Evolutionary conservation across 1,140 invertebrate genomes (phyloP).

Genomic region (Panagrolaimus sp.): DNA sequence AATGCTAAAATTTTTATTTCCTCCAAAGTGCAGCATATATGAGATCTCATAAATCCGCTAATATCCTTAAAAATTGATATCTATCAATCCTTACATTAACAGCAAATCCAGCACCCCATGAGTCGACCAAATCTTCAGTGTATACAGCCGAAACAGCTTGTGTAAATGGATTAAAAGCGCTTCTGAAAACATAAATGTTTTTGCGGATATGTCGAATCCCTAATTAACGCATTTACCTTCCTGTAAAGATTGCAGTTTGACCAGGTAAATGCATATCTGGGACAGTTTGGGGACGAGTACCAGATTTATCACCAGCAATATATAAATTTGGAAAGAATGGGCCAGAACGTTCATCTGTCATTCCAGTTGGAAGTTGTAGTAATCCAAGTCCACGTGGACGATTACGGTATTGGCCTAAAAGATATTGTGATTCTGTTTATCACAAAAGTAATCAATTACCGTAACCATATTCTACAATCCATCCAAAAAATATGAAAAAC

Average conservation of each 20-base stretch:
- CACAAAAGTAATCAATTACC: too few species aligned
- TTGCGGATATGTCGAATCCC: neutral
- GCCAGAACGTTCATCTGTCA: conserved; percentile 36
- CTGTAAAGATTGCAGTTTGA: conserved; percentile 31
- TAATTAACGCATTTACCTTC: conserved; percentile 17
- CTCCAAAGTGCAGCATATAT: too few species aligned
- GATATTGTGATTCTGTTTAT: too few species aligned
- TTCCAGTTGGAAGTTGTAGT: conserved; percentile 35
- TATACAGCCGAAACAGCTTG: conserved; percentile 38
- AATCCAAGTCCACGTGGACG: conserved; percentile 36
- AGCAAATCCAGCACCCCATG: conserved; percentile 38
- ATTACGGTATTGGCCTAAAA: conserved; percentile 14
- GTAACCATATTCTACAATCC: too few species aligned
- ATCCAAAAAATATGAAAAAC: too few species aligned
- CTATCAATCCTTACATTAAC: conserved; percentile 27
- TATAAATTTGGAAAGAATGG: conserved; percentile 36
- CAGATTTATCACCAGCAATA: conserved; percentile 39
- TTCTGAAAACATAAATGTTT: conserved; percentile 14
- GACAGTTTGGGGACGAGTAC: conserved; percentile 23
- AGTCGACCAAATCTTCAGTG: conserved; percentile 41
- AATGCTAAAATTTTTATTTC: too few species aligned
- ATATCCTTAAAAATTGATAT: neutral
- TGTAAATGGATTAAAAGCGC: conserved; percentile 39
- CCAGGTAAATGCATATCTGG: conserved; percentile 39
- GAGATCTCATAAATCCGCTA: too few species aligned